Evolutionary conservation across 2,797 vertebrate genomes (phyloP).

Genomic region (Acipenser ruthenus): DNA sequence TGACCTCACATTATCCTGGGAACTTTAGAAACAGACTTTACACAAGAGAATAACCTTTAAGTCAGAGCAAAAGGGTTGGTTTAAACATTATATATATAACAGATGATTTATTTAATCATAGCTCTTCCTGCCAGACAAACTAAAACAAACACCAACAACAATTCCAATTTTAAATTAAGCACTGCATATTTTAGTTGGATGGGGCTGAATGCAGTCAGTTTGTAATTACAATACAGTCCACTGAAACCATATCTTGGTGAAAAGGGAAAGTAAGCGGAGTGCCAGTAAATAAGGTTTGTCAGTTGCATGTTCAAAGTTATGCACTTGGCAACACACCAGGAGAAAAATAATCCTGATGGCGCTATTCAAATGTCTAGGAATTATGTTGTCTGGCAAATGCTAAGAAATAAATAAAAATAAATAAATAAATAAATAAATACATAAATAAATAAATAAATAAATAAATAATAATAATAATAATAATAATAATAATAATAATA

Average conservation of each 20-base stretch:
- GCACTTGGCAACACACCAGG: too few species aligned
- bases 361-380: too few species aligned
- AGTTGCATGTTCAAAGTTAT: too few species aligned
- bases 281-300: not conserved
- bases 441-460: too few species aligned
- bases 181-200: conserved; percentile 1
- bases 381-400: too few species aligned
- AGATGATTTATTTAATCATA: conserved; percentile 5
- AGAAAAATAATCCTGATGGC: too few species aligned
- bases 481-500: too few species aligned
- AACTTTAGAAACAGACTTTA: not conserved
- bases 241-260: not conserved
- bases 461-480: too few species aligned
- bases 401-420: too few species aligned
- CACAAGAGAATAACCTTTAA: not conserved
- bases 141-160: conserved; percentile 5
- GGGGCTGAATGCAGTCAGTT: not conserved
- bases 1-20: not conserved
- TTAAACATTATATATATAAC: not conserved
- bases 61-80: not conserved
- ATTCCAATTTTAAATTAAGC: conserved; percentile 8
- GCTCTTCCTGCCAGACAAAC: conserved; percentile 2
- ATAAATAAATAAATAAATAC: too few species aligned
- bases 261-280: not conserved
- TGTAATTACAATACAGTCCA: not conserved